Evolutionary conservation across 2,888 invertebrate genomes (phyloP).

Genomic region (Netelia virgata): DNA sequence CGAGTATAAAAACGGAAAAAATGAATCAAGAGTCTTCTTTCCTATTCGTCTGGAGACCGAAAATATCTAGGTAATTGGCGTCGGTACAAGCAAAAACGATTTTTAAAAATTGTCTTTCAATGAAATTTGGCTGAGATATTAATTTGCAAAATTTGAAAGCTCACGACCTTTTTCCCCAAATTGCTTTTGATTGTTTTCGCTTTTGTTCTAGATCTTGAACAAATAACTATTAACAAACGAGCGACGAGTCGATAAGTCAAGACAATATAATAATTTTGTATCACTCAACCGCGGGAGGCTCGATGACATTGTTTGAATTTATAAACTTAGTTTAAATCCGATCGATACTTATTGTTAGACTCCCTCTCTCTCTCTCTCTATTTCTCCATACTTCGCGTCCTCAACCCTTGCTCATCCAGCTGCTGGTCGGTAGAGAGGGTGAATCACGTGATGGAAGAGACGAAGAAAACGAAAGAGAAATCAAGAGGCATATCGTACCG

Average conservation of each 20-base stretch:
- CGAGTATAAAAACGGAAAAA: too few relatives aligned
- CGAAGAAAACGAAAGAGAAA: slow-evolving; percentile 68
- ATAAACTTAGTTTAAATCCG: slow-evolving; percentile 71
- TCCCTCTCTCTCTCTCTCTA: slow-evolving; percentile 24
- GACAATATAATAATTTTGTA: not conserved
- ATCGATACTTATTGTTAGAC: slow-evolving; percentile 72
- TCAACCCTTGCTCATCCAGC: slow-evolving; percentile 55
- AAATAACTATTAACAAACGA: too few relatives aligned
- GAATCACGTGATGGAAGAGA: slow-evolving; percentile 62
- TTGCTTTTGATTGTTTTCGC: too few relatives aligned
- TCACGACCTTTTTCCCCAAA: too few relatives aligned
- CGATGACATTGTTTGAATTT: not conserved
- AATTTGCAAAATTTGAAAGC: too few relatives aligned
- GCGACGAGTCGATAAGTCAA: not conserved
- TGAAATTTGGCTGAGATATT: too few relatives aligned
- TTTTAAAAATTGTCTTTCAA: too few relatives aligned
- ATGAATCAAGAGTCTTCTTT: too few relatives aligned
- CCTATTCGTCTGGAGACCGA: too few relatives aligned
- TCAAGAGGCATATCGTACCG: slow-evolving; percentile 38
- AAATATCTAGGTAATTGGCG: too few relatives aligned
- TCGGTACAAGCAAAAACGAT: too few relatives aligned
- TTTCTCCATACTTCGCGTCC: not conserved
- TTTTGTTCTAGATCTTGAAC: too few relatives aligned
- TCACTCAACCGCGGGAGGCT: not conserved
- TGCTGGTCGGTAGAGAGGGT: slow-evolving; percentile 57